Conservation (phyloP, 2,797 vertebrate species). For the Dallia pectoralis region DNA sequence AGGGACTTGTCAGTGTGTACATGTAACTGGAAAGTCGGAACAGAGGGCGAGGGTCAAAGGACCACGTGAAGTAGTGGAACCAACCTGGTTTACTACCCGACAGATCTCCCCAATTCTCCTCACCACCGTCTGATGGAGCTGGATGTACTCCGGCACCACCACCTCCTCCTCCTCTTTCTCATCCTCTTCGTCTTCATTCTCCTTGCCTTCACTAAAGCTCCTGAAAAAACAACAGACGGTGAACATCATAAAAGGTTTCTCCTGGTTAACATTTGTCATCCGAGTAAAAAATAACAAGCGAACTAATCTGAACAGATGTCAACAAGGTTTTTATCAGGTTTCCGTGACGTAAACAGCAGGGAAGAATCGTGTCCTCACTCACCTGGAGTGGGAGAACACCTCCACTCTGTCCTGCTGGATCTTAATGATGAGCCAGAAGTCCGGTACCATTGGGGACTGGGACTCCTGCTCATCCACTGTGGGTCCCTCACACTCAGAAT, state of each 20-base stretch:
- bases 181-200: constrained; percentile 46
- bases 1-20: not conserved
- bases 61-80: not conserved
- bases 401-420: constrained; percentile 93
- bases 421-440: constrained; percentile 94
- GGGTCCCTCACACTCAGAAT: constrained; percentile 91
- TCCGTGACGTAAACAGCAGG: not conserved
- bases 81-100: constrained; percentile 88
- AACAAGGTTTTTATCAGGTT: no score
- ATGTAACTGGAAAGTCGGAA: not conserved
- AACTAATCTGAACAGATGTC: no score
- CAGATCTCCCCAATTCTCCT: constrained; percentile 93
- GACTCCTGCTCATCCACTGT: constrained; percentile 80
- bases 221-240: constrained; percentile 43
- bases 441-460: constrained; percentile 82
- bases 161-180: constrained; percentile 70
- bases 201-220: constrained; percentile 61
- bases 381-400: constrained; percentile 95
- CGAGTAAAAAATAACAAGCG: no score
- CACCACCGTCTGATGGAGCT: constrained; percentile 85
- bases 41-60: not conserved
- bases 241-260: not conserved
- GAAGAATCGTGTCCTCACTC: constrained; percentile 4
- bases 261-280: not conserved
- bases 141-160: constrained; percentile 79